Conservation (phyloP, 2,113 vertebrate species). For the Sturnus vulgaris region DNA sequence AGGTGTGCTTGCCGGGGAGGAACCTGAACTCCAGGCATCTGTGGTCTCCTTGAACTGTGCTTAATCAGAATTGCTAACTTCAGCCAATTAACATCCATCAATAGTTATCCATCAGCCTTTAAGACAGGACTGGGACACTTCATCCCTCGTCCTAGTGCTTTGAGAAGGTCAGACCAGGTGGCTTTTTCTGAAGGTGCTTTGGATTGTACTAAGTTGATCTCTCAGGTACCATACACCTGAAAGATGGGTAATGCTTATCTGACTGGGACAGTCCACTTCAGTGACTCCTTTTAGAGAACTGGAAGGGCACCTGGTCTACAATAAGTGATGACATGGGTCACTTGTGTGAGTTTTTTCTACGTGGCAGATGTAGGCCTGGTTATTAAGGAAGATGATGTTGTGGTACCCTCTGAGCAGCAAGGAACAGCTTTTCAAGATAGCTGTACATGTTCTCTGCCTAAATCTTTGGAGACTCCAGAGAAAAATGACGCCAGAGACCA, state of each 20-base stretch:
- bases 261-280: background rate
- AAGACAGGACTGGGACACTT: background rate
- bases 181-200: background rate
- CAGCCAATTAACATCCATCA: background rate
- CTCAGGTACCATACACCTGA: background rate
- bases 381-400: background rate
- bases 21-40: background rate
- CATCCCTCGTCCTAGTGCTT: background rate
- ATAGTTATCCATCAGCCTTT: background rate
- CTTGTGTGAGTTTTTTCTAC: background rate
- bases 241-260: background rate
- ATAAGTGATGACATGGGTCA: background rate
- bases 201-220: background rate
- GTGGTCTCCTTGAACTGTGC: background rate
- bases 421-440: background rate
- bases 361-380: background rate
- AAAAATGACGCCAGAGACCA: background rate
- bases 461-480: background rate
- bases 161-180: background rate
- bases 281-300: background rate
- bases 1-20: background rate
- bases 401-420: background rate
- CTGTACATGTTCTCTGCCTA: rapidly evolving
- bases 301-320: background rate
- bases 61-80: background rate